phyloP scores from a whole-genome alignment of 53 echinoderm and acorn worm species.

The Astropecten irregularis region DNA sequence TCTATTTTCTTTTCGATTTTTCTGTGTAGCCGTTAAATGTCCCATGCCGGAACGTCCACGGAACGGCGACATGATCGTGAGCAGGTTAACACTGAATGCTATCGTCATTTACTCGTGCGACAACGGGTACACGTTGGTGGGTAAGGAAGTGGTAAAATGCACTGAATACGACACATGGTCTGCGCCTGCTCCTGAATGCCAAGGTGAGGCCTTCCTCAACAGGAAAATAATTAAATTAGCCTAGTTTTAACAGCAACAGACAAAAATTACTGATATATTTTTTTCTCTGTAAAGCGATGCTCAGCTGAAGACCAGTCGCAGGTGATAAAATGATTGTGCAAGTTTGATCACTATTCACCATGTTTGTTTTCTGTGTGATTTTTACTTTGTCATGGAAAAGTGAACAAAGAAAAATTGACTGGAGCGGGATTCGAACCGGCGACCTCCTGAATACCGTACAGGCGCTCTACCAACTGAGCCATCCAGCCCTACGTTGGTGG shows the following conservation, averaged over 20 bases:
- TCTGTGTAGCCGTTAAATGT: slow-evolving; percentile 55
- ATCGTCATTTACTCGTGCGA: slow-evolving; percentile 46
- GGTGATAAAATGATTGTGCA: no score
- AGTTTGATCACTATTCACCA: no score
- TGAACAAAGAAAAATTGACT: no score
- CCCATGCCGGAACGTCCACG: slow-evolving; percentile 10
- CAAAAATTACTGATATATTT: not conserved
- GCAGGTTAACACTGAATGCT: slow-evolving; percentile 1
- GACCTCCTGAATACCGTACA: no score
- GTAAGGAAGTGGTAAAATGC: slow-evolving; percentile 29
- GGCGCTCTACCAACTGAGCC: no score
- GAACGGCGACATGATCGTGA: slow-evolving; percentile 28
- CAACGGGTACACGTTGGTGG: slow-evolving; percentile 34
- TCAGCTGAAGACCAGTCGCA: not conserved
- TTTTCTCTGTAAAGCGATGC: not conserved
- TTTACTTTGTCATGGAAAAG: no score
- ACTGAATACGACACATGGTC: slow-evolving; percentile 47
- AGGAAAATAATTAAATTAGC: not conserved
- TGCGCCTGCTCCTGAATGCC: slow-evolving; percentile 42
- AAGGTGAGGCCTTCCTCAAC: slow-evolving; percentile 49
- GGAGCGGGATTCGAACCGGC: no score
- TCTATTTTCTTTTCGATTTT: no score
- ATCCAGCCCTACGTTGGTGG: no score
- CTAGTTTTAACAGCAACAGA: not conserved
- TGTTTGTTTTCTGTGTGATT: no score